These are phyloP conservation scores for Gobio occitaniae DNA, from an alignment of 2,797 vertebrate species.

Conservation along the genomic window DNA sequence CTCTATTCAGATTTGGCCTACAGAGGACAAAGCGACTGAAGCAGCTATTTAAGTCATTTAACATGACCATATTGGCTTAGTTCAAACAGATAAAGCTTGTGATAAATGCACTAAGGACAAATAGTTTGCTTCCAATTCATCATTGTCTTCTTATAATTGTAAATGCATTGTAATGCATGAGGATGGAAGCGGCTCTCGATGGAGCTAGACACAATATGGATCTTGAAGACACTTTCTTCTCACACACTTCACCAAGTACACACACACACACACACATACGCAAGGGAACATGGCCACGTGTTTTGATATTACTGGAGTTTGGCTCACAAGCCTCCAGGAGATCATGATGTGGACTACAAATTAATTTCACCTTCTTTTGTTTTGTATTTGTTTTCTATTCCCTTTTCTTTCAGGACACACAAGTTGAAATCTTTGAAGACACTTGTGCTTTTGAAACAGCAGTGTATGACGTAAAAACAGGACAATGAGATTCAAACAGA, in stretches of 20 bases:
- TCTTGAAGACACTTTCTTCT: conserved; percentile 20
- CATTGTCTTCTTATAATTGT: conserved; percentile 48
- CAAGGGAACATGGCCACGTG: background rate
- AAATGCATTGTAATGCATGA: conserved; percentile 49
- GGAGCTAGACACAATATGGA: conserved; percentile 31
- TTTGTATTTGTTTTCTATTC: background rate
- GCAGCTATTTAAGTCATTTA: conserved; percentile 38
- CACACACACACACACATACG: background rate
- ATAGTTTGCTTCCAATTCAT: conserved; percentile 42
- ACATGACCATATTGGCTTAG: conserved; percentile 22
- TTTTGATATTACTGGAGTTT: conserved; percentile 12
- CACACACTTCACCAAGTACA: background rate
- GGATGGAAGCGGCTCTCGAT: conserved; percentile 1
- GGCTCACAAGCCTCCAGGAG: background rate
- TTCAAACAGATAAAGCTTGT: conserved; percentile 45
- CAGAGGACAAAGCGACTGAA: conserved; percentile 36
- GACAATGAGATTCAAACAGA: background rate
- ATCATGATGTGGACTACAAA: background rate
- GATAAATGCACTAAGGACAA: conserved; percentile 49
- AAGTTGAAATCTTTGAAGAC: conserved; percentile 15
- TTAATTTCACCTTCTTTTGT: background rate
- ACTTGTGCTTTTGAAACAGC: background rate
- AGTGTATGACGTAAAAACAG: background rate
- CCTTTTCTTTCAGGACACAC: background rate
- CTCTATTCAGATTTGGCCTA: conserved; percentile 18